Evolutionary conservation across 2,888 invertebrate genomes (phyloP).

Genomic region (Drosophila pseudotalamancana): DNA sequence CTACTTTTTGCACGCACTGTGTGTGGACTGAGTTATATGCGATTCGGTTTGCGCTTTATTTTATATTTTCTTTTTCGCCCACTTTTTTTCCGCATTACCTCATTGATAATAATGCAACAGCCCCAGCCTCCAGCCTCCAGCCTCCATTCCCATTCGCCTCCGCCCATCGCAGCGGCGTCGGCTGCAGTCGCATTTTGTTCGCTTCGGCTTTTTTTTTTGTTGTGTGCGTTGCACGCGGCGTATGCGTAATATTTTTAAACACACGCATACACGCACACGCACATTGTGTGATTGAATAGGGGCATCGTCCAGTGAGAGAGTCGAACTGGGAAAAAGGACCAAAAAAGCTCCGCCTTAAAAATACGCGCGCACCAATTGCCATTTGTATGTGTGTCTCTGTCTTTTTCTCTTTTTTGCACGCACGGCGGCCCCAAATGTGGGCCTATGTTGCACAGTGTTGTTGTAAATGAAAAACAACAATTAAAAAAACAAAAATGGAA

Average conservation of each 20-base stretch:
- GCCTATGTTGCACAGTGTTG: slow-evolving; percentile 57
- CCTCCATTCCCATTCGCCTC: slow-evolving; percentile 25
- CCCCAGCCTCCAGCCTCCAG: neutral
- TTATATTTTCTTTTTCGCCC: neutral
- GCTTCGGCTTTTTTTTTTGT: slow-evolving; percentile 54
- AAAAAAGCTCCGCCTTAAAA: slow-evolving; percentile 84
- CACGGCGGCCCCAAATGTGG: slow-evolving; percentile 47
- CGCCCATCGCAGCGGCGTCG: slow-evolving; percentile 35
- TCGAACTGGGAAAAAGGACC: slow-evolving; percentile 77
- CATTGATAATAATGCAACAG: slow-evolving; percentile 79
- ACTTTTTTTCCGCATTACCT: slow-evolving; percentile 45
- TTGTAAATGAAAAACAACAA: slow-evolving; percentile 62
- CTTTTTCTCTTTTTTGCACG: slow-evolving; percentile 82
- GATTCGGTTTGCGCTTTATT: slow-evolving; percentile 22
- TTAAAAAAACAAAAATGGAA: too few relatives aligned
- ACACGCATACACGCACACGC: slow-evolving; percentile 22
- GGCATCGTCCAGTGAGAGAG: slow-evolving; percentile 53
- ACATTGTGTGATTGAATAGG: slow-evolving; percentile 22
- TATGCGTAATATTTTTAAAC: slow-evolving; percentile 77
- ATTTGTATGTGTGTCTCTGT: slow-evolving; percentile 81
- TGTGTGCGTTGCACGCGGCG: slow-evolving; percentile 44
- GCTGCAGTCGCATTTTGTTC: slow-evolving; percentile 52
- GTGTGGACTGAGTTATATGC: slow-evolving; percentile 15
- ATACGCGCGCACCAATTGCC: slow-evolving; percentile 81
- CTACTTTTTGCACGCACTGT: slow-evolving; percentile 42